Evolutionary conservation across 2,113 vertebrate species (phyloP), one percentile per base, ranked within the genome.

Genomic region (Carassius carassius): DNA sequence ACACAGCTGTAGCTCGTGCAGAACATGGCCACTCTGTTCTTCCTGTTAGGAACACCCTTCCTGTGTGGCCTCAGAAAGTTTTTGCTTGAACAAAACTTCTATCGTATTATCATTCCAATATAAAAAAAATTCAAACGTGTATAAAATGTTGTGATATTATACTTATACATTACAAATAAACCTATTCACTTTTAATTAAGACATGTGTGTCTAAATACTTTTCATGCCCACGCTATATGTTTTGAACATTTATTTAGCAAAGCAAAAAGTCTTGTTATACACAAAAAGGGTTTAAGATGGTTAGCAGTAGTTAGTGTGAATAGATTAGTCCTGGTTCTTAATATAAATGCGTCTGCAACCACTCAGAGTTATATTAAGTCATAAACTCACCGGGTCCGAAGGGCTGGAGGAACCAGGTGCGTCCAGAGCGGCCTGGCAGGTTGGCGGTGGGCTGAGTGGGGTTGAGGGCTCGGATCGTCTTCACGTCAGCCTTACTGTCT

Each of bases 361-460:
- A n/a, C n/a, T n/a, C 17, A 72, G 35, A 41, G 70, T 13, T 76
- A 25, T 76, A 25, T 19, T 23, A 2, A 62, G 21, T 49, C 32
- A 5, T 1, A 49, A 14, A 12, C 29, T 41, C 90, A 95, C 96
- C 96, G 94, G 95, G 94, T 81, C 97, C 95, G 81, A 99, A 98
- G 0, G 98, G 98, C 89, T 99, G 97, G 29, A 99, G 95, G 95
- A 98, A 99, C 98, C 98, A 99, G 58, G 96, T 98, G 85, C 96
- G 95, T 29, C 96, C 97, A 0, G 90, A 90, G 84, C 97, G 92
- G 88, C 96, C 97, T 3, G 95, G 93, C 35, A 95, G 90, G 89
- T 94, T 95, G 87, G 87, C 92, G 79, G 95, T 95, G 80, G 97
- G 92, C 77, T 95, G 96, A 9, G 97, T 97, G 58, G 98, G 98